These are phyloP conservation scores for Indicator maculatus DNA, from an alignment of 2,113 vertebrate genomes.

Conservation along the genomic window DNA sequence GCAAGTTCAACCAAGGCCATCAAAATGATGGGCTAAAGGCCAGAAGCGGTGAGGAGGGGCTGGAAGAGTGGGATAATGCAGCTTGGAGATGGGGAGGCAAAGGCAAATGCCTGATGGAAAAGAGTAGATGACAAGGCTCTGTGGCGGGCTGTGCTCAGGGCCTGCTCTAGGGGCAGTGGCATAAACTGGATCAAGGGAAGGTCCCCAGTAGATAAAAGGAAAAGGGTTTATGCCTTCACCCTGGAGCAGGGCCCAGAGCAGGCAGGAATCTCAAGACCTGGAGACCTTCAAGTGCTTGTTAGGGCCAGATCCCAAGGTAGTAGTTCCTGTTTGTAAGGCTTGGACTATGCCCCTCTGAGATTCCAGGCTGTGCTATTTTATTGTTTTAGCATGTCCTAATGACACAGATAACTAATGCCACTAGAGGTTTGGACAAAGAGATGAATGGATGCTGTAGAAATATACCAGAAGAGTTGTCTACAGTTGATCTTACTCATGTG, in stretches of 20 bases:
- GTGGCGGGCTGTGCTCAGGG: not conserved
- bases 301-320: not conserved
- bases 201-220: not conserved
- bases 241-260: not conserved
- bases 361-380: not conserved
- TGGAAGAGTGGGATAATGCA: not conserved
- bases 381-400: not conserved
- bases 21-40: not conserved
- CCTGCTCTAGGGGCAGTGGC: not conserved
- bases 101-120: not conserved
- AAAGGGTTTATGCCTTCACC: not conserved
- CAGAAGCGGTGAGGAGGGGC: not conserved
- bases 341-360: not conserved
- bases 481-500: accelerated
- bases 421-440: not conserved
- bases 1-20: not conserved
- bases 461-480: not conserved
- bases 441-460: not conserved
- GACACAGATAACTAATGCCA: not conserved
- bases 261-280: not conserved
- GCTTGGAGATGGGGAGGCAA: not conserved
- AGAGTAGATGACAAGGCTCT: not conserved
- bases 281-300: not conserved
- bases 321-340: not conserved
- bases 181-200: not conserved